Evolutionary conservation across 2,113 vertebrate species (phyloP).

Genomic region (Camelus bactrianus): DNA sequence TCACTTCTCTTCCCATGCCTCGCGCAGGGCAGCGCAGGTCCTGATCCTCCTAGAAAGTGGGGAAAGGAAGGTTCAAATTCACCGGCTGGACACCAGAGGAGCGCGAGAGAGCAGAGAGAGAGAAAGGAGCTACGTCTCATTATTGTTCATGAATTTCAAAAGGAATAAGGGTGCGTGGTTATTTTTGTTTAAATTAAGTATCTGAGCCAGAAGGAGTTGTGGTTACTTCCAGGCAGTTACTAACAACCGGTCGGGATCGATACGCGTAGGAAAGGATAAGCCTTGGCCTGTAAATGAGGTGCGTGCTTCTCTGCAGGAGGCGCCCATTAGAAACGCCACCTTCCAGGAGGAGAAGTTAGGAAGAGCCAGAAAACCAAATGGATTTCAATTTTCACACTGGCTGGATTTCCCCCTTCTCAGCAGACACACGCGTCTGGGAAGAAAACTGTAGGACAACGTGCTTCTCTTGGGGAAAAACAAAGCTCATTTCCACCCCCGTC

Average conservation of each 20-base stretch:
- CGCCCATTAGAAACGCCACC: constrained; percentile 77
- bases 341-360: constrained; percentile 57
- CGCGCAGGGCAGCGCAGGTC: background rate
- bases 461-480: background rate
- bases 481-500: background rate
- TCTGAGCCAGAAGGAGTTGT: constrained; percentile 54
- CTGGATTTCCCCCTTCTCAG: background rate
- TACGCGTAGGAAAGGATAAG: background rate
- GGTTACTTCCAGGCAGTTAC: constrained; percentile 60
- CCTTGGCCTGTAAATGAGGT: constrained; percentile 69
- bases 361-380: constrained; percentile 68
- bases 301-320: constrained; percentile 70
- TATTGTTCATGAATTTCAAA: background rate
- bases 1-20: background rate
- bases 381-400: constrained; percentile 78
- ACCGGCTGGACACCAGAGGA: rapidly evolving
- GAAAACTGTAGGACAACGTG: background rate
- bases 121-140: background rate
- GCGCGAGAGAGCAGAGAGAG: rapidly evolving
- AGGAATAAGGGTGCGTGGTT: background rate
- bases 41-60: rapidly evolving
- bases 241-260: constrained; percentile 56
- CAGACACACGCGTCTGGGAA: background rate
- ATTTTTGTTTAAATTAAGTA: constrained; percentile 44
- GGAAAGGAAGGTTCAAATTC: background rate